Evolutionary conservation across 1,140 invertebrate species (phyloP).

Genomic region (Drosophila pectinifera): DNA sequence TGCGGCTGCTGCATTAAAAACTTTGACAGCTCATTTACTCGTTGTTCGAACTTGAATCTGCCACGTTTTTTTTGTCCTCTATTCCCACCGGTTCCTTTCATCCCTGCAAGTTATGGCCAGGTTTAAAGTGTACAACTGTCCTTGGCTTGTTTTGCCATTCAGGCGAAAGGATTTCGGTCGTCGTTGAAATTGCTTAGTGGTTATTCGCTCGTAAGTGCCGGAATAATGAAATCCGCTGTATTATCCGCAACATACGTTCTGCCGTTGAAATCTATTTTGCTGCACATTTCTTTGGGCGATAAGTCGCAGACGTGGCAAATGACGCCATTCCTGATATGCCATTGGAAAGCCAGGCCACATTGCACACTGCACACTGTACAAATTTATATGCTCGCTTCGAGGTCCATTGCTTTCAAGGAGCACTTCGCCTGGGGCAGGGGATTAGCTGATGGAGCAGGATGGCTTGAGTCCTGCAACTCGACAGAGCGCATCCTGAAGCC

Average conservation of each 20-base stretch:
- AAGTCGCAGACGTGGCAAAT: constrained; percentile 81
- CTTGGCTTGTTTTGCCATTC: constrained; percentile 46
- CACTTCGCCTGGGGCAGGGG: constrained; percentile 1
- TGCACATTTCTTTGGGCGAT: constrained; percentile 79
- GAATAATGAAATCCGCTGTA: constrained; percentile 81
- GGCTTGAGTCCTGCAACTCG: neutral
- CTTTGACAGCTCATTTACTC: constrained; percentile 83
- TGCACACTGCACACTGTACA: constrained; percentile 43
- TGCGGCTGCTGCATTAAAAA: constrained; percentile 76
- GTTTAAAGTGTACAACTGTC: constrained; percentile 76
- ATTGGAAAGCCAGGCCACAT: constrained; percentile 32
- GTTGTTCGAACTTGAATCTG: constrained; percentile 74
- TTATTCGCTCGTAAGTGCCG: constrained; percentile 80
- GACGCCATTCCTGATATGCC: constrained; percentile 69
- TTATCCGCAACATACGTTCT: constrained; percentile 78
- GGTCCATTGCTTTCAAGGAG: constrained; percentile 37
- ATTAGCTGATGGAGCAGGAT: constrained; percentile 9
- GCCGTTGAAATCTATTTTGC: constrained; percentile 69
- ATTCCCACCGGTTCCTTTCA: neutral
- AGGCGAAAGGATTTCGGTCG: constrained; percentile 58
- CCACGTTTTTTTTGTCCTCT: constrained; percentile 23
- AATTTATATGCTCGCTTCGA: constrained; percentile 46
- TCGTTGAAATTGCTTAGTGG: constrained; percentile 75
- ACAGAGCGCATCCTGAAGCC: neutral
- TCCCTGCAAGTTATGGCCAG: constrained; percentile 62